Conservation (phyloP, 2,797 vertebrate species). For the Nannoperca obscura region DNA sequence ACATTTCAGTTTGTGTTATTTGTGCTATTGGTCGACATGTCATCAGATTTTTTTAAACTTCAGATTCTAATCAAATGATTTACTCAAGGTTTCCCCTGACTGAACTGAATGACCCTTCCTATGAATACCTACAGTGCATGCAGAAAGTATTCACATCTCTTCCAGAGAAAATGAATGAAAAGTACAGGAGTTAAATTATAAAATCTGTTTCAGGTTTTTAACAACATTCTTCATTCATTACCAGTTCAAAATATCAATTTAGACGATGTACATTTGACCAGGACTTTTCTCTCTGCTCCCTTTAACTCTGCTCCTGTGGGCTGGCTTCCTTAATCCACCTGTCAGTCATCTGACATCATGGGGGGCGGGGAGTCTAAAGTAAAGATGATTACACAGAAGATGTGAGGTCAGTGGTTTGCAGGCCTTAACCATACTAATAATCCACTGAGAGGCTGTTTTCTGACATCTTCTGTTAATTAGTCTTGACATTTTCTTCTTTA, state of each 20-base stretch:
- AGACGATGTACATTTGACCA: neutral
- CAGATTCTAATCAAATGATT: neutral
- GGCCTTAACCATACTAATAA: constrained; percentile 40
- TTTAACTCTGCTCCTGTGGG: constrained; percentile 17
- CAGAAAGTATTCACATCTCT: no score
- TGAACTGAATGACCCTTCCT: neutral
- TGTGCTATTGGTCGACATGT: neutral
- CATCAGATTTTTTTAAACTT: neutral
- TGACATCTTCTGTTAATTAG: constrained; percentile 24
- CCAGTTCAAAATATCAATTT: neutral
- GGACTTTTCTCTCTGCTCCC: neutral
- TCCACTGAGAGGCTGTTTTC: constrained; percentile 39
- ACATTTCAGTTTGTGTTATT: neutral
- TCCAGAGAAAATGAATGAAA: neutral
- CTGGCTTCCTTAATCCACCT: constrained; percentile 39
- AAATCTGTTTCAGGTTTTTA: neutral
- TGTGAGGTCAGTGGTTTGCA: constrained; percentile 53
- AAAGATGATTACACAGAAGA: constrained; percentile 71
- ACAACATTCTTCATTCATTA: neutral
- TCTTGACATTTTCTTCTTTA: neutral
- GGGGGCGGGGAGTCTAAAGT: constrained; percentile 27
- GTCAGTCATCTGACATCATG: constrained; percentile 52
- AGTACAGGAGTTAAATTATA: neutral
- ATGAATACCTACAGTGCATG: neutral
- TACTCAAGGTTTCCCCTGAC: neutral